Evolutionary conservation across 2,113 vertebrate species (phyloP).

Genomic region (Shinisaurus crocodilurus): DNA sequence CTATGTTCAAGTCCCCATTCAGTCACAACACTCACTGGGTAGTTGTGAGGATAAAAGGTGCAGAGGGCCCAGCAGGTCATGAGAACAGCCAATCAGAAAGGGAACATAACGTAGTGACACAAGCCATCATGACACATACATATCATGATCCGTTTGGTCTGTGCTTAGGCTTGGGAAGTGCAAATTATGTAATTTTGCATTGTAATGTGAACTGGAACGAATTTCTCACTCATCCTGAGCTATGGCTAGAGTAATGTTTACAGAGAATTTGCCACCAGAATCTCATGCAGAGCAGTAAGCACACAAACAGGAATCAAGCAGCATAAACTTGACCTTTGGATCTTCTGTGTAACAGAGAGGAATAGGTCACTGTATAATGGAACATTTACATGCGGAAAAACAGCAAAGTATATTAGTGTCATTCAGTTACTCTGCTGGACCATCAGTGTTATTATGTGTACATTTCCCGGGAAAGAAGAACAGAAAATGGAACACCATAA

Average conservation of each 20-base stretch:
- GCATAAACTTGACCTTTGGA: background rate
- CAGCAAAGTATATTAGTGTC: background rate
- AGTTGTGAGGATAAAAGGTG: too few species aligned
- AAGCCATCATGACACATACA: too few species aligned
- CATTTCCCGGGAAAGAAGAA: background rate
- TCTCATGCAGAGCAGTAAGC: background rate
- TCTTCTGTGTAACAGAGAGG: background rate
- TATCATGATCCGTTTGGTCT: too few species aligned
- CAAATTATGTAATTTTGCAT: too few species aligned
- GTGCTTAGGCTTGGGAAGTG: too few species aligned
- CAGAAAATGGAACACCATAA: constrained; percentile 7
- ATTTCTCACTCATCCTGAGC: too few species aligned
- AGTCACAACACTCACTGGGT: too few species aligned
- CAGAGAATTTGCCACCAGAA: background rate
- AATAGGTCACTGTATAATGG: background rate
- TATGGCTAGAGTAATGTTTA: background rate
- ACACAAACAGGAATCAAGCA: background rate
- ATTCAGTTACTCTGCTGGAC: background rate
- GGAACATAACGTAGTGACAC: too few species aligned
- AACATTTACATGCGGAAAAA: background rate
- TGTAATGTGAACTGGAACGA: too few species aligned
- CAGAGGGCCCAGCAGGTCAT: too few species aligned
- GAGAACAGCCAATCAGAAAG: too few species aligned
- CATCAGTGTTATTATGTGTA: fast-evolving
- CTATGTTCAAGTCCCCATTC: too few species aligned